Percentiles rank a stretch among this genome's conserved stretches.
Evolutionary conservation across 1,140 invertebrate species (phyloP).

Genomic region (Trichoplusia ni): DNA sequence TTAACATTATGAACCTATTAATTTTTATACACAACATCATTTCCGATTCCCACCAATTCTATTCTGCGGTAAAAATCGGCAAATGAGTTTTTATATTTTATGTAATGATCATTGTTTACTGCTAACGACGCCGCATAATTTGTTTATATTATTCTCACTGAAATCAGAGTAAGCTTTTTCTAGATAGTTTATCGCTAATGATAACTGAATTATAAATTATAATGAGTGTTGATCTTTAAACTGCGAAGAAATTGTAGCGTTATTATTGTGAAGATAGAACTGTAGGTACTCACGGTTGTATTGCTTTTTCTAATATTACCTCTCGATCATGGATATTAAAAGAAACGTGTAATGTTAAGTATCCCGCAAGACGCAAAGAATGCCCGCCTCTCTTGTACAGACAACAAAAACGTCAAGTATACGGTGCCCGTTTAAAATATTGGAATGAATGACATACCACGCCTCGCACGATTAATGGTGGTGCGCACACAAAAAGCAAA

Average conservation of each 20-base stretch:
- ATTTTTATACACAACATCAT: conserved; percentile 18
- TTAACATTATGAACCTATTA: conserved; percentile 13
- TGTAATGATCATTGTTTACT: conserved; percentile 11
- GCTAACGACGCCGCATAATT: neutral
- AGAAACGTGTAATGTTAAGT: conserved; percentile 44
- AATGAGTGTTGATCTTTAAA: conserved; percentile 3
- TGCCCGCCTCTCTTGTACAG: conserved; percentile 61
- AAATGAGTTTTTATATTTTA: conserved; percentile 33
- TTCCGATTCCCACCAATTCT: neutral
- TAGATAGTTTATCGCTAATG: neutral
- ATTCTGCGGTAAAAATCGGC: conserved; percentile 27
- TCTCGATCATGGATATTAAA: conserved; percentile 33
- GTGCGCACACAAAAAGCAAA: conserved; percentile 74
- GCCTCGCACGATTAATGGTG: conserved; percentile 77
- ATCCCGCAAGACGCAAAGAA: conserved; percentile 50
- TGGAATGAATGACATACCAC: conserved; percentile 80
- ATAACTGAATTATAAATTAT: conserved; percentile 9
- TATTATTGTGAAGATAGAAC: no score
- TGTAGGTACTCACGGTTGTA: no score
- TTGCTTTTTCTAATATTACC: conserved; percentile 25
- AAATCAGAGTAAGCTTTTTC: neutral
- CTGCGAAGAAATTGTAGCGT: neutral
- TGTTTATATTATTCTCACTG: conserved; percentile 1
- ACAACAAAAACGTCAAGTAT: conserved; percentile 72
- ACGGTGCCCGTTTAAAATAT: conserved; percentile 75